Evolutionary conservation across 2,888 invertebrate genomes (phyloP), one percentile per base, ranked within the genome.

Genomic region (Tachina lurida): DNA sequence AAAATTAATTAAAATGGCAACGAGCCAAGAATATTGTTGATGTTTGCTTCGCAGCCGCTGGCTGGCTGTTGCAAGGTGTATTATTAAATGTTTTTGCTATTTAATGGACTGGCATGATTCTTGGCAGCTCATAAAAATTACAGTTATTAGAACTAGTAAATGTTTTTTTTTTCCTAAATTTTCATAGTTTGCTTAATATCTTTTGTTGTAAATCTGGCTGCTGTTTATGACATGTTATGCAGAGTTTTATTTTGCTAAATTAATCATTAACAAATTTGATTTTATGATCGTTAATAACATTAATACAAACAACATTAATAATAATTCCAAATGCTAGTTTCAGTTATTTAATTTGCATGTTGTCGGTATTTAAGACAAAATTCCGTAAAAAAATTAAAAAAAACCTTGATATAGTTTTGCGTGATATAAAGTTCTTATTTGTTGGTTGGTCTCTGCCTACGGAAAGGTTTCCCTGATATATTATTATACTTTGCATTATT

Each of bases 381-480:
- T 45, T 54, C 60, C 19, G n/a, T 45, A 12, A 45, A 54, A 15
- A 49, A 62, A 62, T 58, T 13, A 17, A 17, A 19, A 22, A 60
- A 76, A 82, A 82, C 85, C 85, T 85, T 85, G 85, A 78, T 85
- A 81, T 39, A 78, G 63, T 82, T 81, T 81, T 3, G 3, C 13
- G 13, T 74, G 49, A 22, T 68, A 41, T 63, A 81, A 65, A 80
- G 43, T 75, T 39, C 39, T 54, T 22, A 67, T 47, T 70, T 71
- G 13, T 43, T 74, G 4, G 13, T 43, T 74, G 4, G 15, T 15
- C 73, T 31, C 71, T 71, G 56, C 45, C 54, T 63, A 63, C 63
- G 39, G 19, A 54, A 56, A 71, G 71, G 54, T 47, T 52, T 68
- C 10, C 52, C 31, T 71, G 15, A 60, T 62, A 43, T 60, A 45